Conservation (phyloP, 2,113 vertebrate genomes). For the Micronycteris hirsuta region DNA sequence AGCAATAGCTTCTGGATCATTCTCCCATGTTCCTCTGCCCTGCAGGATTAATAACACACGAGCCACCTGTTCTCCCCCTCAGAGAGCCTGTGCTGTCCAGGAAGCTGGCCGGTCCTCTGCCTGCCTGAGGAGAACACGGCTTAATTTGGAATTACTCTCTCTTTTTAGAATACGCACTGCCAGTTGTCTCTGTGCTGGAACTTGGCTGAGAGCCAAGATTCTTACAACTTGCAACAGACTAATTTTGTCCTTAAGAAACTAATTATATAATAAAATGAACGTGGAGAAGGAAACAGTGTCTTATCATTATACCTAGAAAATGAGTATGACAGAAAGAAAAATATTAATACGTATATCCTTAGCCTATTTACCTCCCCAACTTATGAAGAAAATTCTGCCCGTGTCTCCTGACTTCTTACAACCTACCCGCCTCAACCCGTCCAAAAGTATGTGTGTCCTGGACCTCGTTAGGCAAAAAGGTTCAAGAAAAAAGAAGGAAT, state of each 20-base stretch:
- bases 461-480: not conserved
- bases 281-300: not conserved
- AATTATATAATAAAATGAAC: not conserved
- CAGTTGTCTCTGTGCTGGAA: not conserved
- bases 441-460: not conserved
- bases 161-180: not conserved
- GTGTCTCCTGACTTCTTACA: not conserved
- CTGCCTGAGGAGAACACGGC: not conserved
- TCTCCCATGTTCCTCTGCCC: not conserved
- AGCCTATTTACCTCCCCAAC: not conserved
- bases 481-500: not conserved
- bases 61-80: not conserved
- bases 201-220: not conserved
- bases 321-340: not conserved
- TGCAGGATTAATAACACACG: not conserved
- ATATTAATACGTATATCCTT: not conserved
- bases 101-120: not conserved
- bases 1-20: not conserved
- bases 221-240: not conserved
- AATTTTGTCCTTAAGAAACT: not conserved
- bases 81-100: not conserved
- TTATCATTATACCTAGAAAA: not conserved
- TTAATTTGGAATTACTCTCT: not conserved
- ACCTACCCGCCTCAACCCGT: not conserved
- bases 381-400: not conserved